Percentiles rank a stretch among this genome's conserved stretches.
Conservation (phyloP, 2,113 vertebrate species). For the Barnardius zonarius region DNA sequence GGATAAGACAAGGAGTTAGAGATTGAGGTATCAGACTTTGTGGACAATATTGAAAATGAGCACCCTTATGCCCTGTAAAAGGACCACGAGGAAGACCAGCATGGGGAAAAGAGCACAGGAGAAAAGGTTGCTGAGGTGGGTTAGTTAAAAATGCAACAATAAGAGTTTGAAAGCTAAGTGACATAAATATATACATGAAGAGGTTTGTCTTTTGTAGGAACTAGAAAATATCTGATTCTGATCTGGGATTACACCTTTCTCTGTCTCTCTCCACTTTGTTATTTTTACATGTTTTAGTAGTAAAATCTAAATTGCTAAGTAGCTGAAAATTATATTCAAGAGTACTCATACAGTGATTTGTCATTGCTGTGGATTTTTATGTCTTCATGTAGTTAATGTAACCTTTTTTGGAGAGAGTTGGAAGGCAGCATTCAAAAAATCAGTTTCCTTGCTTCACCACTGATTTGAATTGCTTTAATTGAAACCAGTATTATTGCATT, state of each 20-base stretch:
- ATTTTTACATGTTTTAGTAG: not conserved
- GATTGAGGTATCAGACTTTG: not conserved
- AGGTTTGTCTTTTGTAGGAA: not conserved
- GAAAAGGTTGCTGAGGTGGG: not conserved
- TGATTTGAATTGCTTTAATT: slow-evolving; percentile 39
- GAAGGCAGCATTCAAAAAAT: slow-evolving; percentile 10
- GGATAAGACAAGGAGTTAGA: not conserved
- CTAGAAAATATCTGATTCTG: not conserved
- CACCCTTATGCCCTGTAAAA: not conserved
- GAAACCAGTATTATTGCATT: slow-evolving; percentile 47
- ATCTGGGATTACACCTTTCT: not conserved
- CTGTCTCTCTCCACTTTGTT: not conserved
- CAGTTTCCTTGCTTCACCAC: not conserved
- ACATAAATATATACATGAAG: fast-evolving
- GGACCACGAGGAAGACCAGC: not conserved
- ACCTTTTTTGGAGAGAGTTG: not conserved
- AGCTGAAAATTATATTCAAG: not conserved
- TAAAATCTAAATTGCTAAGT: not conserved
- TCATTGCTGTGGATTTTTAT: not conserved
- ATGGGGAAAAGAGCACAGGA: not conserved
- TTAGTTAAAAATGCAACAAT: not conserved
- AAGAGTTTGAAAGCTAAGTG: not conserved
- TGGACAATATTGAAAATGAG: not conserved
- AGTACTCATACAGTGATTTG: not conserved
- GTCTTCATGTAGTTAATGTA: not conserved